These are phyloP conservation scores for Vicugna pacos DNA, from an alignment of 2,113 vertebrate species.

Conservation along the genomic window DNA sequence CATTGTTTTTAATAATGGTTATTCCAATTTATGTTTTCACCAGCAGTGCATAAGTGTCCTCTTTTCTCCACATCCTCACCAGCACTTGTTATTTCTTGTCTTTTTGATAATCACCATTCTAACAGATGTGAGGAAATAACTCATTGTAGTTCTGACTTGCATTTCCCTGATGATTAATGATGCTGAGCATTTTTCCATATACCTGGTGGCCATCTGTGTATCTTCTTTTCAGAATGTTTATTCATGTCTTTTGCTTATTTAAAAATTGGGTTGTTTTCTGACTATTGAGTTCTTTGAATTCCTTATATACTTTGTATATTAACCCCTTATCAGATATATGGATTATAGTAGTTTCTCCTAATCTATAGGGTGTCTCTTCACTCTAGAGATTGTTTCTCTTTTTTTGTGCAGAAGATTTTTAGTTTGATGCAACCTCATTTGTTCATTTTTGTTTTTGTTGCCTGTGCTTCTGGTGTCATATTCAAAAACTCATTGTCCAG, in stretches of 20 bases:
- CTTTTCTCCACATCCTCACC: neutral
- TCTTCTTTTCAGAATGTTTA: neutral
- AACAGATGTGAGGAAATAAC: neutral
- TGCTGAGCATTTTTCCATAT: neutral
- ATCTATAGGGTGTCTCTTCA: neutral
- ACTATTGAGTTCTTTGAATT: neutral
- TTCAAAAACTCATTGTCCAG: neutral
- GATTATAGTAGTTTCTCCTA: neutral
- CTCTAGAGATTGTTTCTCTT: neutral
- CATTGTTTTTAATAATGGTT: neutral
- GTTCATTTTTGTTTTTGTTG: neutral
- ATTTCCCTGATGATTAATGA: neutral
- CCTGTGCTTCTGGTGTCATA: neutral
- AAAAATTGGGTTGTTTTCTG: neutral
- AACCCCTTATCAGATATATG: neutral
- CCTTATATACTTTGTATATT: neutral
- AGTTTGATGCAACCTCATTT: neutral
- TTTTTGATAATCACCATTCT: neutral
- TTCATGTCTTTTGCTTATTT: neutral
- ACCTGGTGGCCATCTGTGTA: neutral
- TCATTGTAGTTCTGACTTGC: neutral
- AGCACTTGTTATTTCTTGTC: neutral
- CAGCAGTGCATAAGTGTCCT: no score
- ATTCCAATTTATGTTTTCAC: no score
- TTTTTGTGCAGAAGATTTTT: neutral